Percentiles rank a stretch among this genome's conserved stretches.
phyloP scores from a whole-genome alignment of 2,113 vertebrate species.

The western clawed frog (Xenopus tropicalis) region DNA sequence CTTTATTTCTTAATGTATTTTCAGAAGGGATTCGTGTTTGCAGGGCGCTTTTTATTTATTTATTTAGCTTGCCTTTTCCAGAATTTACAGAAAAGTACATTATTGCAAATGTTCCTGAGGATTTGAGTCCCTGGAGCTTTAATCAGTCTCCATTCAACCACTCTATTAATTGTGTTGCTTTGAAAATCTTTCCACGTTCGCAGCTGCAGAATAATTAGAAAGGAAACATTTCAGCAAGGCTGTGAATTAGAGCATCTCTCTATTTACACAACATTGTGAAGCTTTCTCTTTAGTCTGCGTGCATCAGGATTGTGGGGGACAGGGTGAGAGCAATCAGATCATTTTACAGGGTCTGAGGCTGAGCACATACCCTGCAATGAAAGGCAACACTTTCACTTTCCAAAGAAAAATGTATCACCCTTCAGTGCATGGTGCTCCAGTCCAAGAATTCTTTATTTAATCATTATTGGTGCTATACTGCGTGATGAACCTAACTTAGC shows the following conservation, averaged over 20 bases:
- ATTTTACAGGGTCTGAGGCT: too few species aligned
- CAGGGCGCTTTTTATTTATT: background rate
- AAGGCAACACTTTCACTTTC: too few species aligned
- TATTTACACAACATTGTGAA: constrained; percentile 30
- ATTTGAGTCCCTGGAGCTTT: constrained; percentile 27
- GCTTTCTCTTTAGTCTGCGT: background rate
- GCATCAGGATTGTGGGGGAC: background rate
- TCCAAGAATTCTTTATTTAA: too few species aligned
- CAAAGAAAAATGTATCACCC: too few species aligned
- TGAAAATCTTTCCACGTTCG: constrained; percentile 41
- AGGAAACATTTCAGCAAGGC: constrained; percentile 20
- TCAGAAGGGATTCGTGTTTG: background rate
- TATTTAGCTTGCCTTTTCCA: too few species aligned
- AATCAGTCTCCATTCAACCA: constrained; percentile 38
- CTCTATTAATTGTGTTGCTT: constrained; percentile 35
- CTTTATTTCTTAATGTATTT: constrained; percentile 5
- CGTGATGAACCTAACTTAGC: too few species aligned
- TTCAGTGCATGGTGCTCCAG: too few species aligned
- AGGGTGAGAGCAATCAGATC: too few species aligned
- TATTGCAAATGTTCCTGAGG: constrained; percentile 27
- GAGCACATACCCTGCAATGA: too few species aligned
- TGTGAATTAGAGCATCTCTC: constrained; percentile 21
- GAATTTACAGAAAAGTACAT: constrained; percentile 8
- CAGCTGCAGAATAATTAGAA: constrained; percentile 44
- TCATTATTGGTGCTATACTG: too few species aligned